Evolutionary conservation across 2,113 vertebrate species (phyloP).

Genomic region (Syrmaticus mikado): DNA sequence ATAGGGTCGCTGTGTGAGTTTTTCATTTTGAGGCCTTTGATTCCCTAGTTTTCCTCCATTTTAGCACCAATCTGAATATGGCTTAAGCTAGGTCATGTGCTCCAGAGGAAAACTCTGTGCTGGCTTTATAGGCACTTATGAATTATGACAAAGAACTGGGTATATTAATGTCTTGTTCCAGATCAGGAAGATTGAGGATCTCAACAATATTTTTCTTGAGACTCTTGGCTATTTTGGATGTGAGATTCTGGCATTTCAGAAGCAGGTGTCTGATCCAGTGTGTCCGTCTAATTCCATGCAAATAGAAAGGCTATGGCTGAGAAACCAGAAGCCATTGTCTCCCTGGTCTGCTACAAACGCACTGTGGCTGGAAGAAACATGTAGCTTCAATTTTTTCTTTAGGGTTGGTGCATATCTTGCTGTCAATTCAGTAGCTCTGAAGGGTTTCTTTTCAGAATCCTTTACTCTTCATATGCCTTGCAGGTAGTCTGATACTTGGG

Average conservation of each 20-base stretch:
- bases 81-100: background rate
- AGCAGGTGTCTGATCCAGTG: fast-evolving
- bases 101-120: background rate
- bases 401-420: background rate
- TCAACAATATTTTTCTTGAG: background rate
- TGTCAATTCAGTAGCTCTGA: background rate
- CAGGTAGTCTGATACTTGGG: background rate
- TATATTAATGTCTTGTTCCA: background rate
- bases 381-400: background rate
- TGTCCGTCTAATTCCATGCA: background rate
- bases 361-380: background rate
- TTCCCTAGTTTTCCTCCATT: background rate
- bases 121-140: background rate
- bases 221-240: background rate
- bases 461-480: background rate
- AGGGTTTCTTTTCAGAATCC: background rate
- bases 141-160: background rate
- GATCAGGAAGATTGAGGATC: background rate
- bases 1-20: background rate
- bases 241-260: background rate
- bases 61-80: background rate
- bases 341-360: background rate
- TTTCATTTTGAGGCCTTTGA: background rate
- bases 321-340: background rate
- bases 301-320: background rate